Conservation (phyloP, 2,888 invertebrate genomes). For the Volucella inanis region DNA sequence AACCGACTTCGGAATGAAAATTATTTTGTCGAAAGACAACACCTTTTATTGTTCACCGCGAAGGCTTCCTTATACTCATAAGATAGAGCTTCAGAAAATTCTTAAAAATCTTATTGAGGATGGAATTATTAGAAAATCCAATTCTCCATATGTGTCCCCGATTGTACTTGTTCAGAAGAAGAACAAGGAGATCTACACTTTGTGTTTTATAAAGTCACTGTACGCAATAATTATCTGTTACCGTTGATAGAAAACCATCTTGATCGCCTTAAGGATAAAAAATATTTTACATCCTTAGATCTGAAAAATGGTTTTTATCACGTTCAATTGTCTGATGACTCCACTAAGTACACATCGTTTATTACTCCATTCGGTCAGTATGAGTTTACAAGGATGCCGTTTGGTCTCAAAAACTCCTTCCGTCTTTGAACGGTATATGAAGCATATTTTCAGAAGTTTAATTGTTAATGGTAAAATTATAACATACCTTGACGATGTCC, state of each 20-base stretch:
- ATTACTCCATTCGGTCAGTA: slow-evolving; percentile 9
- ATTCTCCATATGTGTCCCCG: no score
- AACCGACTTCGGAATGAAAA: slow-evolving; percentile 7
- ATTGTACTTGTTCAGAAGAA: no score
- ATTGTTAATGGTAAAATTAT: slow-evolving; percentile 60
- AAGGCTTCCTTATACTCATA: slow-evolving; percentile 26
- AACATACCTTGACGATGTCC: slow-evolving; percentile 75
- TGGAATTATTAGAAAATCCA: not conserved
- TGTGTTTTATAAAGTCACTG: not conserved
- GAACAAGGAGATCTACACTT: not conserved
- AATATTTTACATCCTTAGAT: slow-evolving; percentile 74
- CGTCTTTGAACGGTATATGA: slow-evolving; percentile 69
- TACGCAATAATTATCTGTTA: not conserved
- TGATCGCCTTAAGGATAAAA: slow-evolving; percentile 55
- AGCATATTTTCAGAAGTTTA: slow-evolving; percentile 56
- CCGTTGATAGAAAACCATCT: not conserved
- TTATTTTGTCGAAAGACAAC: slow-evolving; percentile 16
- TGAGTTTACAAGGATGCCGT: slow-evolving; percentile 19
- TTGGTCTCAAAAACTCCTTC: slow-evolving; percentile 36
- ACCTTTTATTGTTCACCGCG: slow-evolving; percentile 28
- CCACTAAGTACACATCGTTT: slow-evolving; percentile 34
- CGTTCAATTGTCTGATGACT: slow-evolving; percentile 1
- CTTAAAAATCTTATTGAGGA: not conserved
- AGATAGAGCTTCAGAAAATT: slow-evolving; percentile 22
- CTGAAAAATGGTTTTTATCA: slow-evolving; percentile 74